Conservation (phyloP, 2,797 vertebrate genomes). For the Pseudomugil tenellus region DNA sequence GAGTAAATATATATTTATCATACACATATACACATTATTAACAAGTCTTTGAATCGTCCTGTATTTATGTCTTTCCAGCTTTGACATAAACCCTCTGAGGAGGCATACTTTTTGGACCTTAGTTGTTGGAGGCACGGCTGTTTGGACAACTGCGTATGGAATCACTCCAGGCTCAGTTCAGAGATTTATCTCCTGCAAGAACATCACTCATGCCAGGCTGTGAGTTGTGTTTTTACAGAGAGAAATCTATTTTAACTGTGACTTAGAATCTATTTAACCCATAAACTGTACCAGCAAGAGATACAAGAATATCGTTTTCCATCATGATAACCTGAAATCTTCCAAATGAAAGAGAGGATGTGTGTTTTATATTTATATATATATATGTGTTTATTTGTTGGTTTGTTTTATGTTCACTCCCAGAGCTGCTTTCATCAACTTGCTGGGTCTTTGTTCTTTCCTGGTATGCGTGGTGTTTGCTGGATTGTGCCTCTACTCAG, state of each 20-base stretch:
- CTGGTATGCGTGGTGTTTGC: constrained; percentile 83
- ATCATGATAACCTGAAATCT: too few species aligned
- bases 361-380: too few species aligned
- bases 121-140: constrained; percentile 87
- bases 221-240: constrained; percentile 75
- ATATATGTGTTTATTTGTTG: constrained; percentile 2
- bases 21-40: too few species aligned
- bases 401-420: background rate
- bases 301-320: too few species aligned
- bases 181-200: constrained; percentile 94
- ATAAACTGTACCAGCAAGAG: too few species aligned
- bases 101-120: constrained; percentile 96
- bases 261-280: too few species aligned
- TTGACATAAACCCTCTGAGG: constrained; percentile 89
- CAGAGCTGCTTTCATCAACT: constrained; percentile 91
- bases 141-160: constrained; percentile 89
- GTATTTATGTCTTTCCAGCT: constrained; percentile 42
- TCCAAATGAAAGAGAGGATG: too few species aligned
- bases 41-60: too few species aligned
- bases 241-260: background rate
- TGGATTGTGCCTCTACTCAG: constrained; percentile 89
- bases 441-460: constrained; percentile 87
- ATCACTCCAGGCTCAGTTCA: constrained; percentile 92
- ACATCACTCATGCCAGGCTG: constrained; percentile 89
- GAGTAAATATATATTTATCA: constrained; percentile 80